Evolutionary conservation across 2,888 invertebrate genomes (phyloP).

Genomic region (Drosophila cognata): DNA sequence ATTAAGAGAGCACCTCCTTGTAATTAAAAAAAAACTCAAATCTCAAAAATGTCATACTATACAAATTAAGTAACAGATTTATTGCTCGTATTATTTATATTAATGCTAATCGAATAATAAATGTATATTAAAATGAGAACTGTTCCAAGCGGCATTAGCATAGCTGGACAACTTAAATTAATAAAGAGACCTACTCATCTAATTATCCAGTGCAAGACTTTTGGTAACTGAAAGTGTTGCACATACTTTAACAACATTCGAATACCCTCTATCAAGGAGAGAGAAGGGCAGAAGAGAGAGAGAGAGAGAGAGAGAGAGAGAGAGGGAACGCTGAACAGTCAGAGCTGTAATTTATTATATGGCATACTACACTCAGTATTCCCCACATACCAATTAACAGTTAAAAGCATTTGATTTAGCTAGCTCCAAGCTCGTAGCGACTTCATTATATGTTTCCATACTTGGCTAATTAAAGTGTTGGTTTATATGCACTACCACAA

Average conservation of each 20-base stretch:
- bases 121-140: not conserved
- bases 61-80: not conserved
- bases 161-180: not conserved
- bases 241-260: too few species aligned
- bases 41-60: too few species aligned
- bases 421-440: conserved; percentile 49
- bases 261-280: not conserved
- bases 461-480: conserved; percentile 67
- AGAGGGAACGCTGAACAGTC: conserved; percentile 34
- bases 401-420: conserved; percentile 74
- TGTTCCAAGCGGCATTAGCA: too few species aligned
- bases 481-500: conserved; percentile 30
- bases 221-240: not conserved
- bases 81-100: too few species aligned
- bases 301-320: not conserved
- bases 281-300: not conserved
- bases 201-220: not conserved
- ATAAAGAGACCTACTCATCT: not conserved
- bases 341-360: conserved; percentile 71
- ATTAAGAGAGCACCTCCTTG: not conserved
- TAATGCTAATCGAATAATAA: too few species aligned
- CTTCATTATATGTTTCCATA: conserved; percentile 64
- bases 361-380: conserved; percentile 40
- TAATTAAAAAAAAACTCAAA: not conserved
- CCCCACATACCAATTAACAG: conserved; percentile 74